A percentile compares a stretch with the other conserved stretches of the same genome.
Evolutionary conservation across 2,113 vertebrate species (phyloP).

Genomic region (Pheucticus melanocephalus): DNA sequence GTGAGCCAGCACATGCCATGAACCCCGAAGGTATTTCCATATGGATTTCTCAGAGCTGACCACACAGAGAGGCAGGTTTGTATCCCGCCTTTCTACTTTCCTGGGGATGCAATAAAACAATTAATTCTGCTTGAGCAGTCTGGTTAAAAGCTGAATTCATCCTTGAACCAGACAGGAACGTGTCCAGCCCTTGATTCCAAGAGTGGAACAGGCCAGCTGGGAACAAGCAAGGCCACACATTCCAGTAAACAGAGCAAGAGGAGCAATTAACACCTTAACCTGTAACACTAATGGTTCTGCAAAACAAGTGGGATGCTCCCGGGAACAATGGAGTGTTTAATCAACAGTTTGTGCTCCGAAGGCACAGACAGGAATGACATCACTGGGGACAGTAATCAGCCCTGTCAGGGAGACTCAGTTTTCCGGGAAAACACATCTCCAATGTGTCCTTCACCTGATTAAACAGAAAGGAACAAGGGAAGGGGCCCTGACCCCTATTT

Average conservation of each 20-base stretch:
- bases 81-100: not conserved
- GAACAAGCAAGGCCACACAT: not conserved
- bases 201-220: not conserved
- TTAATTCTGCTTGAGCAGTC: not conserved
- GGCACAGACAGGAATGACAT: not conserved
- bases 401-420: not conserved
- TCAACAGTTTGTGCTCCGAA: not conserved
- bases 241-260: not conserved
- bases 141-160: not conserved
- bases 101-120: not conserved
- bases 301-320: not conserved
- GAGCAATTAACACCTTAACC: constrained; percentile 23
- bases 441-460: not conserved
- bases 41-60: rapidly evolving
- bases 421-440: not conserved
- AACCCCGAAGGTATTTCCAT: not conserved
- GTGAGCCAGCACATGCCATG: not conserved
- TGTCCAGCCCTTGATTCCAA: not conserved
- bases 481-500: not conserved
- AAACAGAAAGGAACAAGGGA: not conserved
- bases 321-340: not conserved
- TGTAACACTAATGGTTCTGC: not conserved
- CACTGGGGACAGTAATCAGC: not conserved
- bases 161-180: not conserved
- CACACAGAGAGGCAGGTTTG: not conserved